Evolutionary conservation across 2,888 invertebrate species (phyloP).

Genomic region (Eupithecia subfuscata): DNA sequence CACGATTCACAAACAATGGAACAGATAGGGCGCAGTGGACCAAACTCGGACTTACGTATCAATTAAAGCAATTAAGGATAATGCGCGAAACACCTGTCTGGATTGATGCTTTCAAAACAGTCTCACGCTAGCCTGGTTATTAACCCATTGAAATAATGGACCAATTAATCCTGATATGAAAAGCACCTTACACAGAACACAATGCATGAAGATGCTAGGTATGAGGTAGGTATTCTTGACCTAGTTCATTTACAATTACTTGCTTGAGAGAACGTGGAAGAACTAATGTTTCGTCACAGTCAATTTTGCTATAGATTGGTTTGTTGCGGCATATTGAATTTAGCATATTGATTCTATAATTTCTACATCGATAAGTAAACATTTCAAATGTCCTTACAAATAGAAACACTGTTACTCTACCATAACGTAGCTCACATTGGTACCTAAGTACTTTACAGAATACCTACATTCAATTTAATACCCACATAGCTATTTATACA

Average conservation of each 20-base stretch:
- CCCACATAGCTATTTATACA: too few species aligned
- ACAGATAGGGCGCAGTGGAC: conserved; percentile 57
- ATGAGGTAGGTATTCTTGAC: conserved; percentile 46
- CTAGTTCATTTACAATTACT: conserved; percentile 42
- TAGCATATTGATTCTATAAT: conserved; percentile 30
- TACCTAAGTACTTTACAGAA: background rate
- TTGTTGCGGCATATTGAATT: conserved; percentile 32
- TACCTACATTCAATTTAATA: background rate
- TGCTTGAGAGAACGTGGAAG: conserved; percentile 43
- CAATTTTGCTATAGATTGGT: conserved; percentile 39
- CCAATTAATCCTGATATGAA: conserved; percentile 46
- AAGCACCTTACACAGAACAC: conserved; percentile 30
- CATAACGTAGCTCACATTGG: background rate
- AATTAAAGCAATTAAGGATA: conserved; percentile 59
- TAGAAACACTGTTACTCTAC: background rate
- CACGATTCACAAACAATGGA: conserved; percentile 61
- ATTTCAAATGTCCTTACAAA: conserved; percentile 17
- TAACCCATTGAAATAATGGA: conserved; percentile 42
- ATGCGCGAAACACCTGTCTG: conserved; percentile 45
- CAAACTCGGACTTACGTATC: conserved; percentile 55
- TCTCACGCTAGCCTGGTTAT: conserved; percentile 49
- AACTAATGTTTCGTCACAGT: conserved; percentile 30
- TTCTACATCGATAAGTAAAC: conserved; percentile 24
- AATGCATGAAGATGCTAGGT: conserved; percentile 44
- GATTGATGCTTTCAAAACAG: conserved; percentile 46